Conservation (phyloP, 2,797 vertebrate species). For the Pipistrellus pygmaeus region DNA sequence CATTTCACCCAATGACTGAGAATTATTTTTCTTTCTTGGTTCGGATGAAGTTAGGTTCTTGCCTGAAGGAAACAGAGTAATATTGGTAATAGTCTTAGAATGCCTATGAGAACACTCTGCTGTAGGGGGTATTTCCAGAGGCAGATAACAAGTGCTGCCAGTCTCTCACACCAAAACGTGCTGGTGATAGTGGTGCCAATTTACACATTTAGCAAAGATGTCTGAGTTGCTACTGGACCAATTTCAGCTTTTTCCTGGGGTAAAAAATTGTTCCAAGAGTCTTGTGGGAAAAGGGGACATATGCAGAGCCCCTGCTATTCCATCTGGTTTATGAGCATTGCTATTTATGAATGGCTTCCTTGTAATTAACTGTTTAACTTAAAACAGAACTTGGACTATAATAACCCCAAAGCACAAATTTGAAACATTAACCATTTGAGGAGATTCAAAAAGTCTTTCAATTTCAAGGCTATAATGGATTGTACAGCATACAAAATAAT, state of each 20-base stretch:
- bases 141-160: background rate
- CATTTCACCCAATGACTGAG: conserved; percentile 54
- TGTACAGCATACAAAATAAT: conserved; percentile 45
- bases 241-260: conserved; percentile 59
- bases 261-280: conserved; percentile 45
- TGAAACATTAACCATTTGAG: conserved; percentile 44
- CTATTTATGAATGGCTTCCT: conserved; percentile 66
- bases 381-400: conserved; percentile 60
- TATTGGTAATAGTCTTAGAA: background rate
- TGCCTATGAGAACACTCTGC: background rate
- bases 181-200: background rate
- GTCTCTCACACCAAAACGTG: conserved; percentile 31
- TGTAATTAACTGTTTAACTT: conserved; percentile 72
- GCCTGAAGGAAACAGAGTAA: conserved; percentile 26
- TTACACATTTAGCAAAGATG: conserved; percentile 51
- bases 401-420: conserved; percentile 60
- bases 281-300: conserved; percentile 10
- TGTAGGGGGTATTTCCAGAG: conserved; percentile 9
- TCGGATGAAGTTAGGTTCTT: conserved; percentile 51
- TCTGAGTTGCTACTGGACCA: conserved; percentile 64
- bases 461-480: conserved; percentile 24
- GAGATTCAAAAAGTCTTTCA: background rate
- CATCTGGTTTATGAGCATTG: conserved; percentile 43
- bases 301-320: conserved; percentile 16
- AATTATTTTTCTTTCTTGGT: conserved; percentile 35